phyloP scores from a whole-genome alignment of 1,140 invertebrate genomes.

The Leucophenga varia region DNA sequence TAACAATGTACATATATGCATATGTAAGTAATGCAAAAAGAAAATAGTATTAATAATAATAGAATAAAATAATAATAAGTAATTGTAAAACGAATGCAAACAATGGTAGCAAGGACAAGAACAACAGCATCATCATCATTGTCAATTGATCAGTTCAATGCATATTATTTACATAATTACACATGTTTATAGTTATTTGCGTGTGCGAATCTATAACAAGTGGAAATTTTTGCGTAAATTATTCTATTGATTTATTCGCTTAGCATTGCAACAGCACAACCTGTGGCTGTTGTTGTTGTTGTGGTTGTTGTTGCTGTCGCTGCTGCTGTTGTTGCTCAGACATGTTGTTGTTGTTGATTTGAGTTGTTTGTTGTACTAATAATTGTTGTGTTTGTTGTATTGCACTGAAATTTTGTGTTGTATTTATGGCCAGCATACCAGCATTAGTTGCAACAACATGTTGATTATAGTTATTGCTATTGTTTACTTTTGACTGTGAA shows the following conservation, averaged over 20 bases:
- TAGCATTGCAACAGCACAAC: conserved; percentile 32
- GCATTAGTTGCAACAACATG: conserved; percentile 35
- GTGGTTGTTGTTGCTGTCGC: conserved; percentile 12
- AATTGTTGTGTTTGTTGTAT: conserved; percentile 20
- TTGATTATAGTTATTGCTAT: conserved; percentile 16
- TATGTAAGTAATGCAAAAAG: no score
- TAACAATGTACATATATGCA: no score
- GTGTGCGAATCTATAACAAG: conserved; percentile 3
- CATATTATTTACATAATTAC: conserved; percentile 30
- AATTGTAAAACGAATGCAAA: no score
- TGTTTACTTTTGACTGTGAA: background rate
- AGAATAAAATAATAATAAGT: no score
- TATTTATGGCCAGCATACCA: conserved; percentile 38
- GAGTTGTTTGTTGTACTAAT: conserved; percentile 20
- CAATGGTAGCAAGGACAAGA: no score
- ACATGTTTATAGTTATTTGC: conserved; percentile 19
- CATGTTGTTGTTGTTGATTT: conserved; percentile 5
- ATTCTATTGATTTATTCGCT: no score
- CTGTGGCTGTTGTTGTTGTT: background rate
- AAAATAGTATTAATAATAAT: no score
- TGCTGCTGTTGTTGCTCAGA: conserved; percentile 21
- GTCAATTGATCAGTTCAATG: no score
- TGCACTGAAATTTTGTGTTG: conserved; percentile 21
- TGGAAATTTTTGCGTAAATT: no score
- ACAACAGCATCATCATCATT: no score